Evolutionary conservation across 2,113 vertebrate species (phyloP).

Genomic region (Craseonycteris thonglongyai): DNA sequence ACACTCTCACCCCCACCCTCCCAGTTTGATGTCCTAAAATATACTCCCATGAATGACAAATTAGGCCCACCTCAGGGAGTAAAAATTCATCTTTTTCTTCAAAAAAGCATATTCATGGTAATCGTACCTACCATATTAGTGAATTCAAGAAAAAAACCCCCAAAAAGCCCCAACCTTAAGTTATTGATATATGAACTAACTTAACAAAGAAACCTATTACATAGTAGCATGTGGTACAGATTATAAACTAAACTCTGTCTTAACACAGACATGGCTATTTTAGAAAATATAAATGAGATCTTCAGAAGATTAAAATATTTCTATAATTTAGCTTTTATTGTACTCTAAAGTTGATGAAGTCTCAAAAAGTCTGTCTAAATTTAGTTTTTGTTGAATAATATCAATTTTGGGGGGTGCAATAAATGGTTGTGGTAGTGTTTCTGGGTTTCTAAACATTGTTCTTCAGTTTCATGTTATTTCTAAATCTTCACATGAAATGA

Average conservation of each 20-base stretch:
- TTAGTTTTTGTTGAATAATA: conserved; percentile 3
- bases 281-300: background rate
- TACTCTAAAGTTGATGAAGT: background rate
- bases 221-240: background rate
- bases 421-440: background rate
- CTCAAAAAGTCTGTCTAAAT: background rate
- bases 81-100: background rate
- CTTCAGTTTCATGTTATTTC: background rate
- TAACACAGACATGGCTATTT: background rate
- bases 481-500: background rate
- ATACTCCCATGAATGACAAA: background rate
- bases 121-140: too few species aligned
- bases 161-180: background rate
- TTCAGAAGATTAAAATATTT: background rate
- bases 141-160: background rate
- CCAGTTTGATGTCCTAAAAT: background rate
- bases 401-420: background rate
- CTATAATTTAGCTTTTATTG: background rate
- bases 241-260: background rate
- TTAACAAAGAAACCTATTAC: background rate
- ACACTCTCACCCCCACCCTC: background rate
- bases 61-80: background rate
- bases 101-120: too few species aligned
- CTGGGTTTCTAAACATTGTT: background rate
- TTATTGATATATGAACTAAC: background rate